A percentile compares a stretch with the other conserved stretches of the same genome.
Conservation (phyloP, 2,888 invertebrate species). For the Synergus japonicus region DNA sequence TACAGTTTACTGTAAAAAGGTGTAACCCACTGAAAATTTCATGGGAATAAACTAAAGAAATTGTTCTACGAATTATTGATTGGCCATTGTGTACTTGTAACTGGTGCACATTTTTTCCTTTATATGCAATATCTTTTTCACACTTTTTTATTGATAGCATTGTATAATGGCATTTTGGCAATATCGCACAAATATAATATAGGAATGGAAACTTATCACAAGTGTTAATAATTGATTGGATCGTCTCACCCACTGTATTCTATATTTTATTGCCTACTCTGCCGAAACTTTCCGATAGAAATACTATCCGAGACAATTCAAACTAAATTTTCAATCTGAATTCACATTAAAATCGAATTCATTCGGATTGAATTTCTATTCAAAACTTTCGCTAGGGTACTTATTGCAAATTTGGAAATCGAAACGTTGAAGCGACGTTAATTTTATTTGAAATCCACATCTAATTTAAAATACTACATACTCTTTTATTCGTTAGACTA, state of each 20-base stretch:
- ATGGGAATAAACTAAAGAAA: slow-evolving; percentile 48
- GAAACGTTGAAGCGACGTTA: not conserved
- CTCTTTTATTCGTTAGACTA: not conserved
- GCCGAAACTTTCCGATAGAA: not conserved
- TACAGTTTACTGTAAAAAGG: slow-evolving; percentile 20
- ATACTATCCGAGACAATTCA: too few species aligned
- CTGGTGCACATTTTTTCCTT: slow-evolving; percentile 66
- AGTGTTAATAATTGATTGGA: slow-evolving; percentile 30
- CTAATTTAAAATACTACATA: not conserved
- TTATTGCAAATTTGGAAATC: not conserved
- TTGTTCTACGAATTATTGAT: slow-evolving; percentile 50
- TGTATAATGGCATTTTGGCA: slow-evolving; percentile 69
- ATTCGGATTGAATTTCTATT: too few species aligned
- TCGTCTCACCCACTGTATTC: slow-evolving; percentile 22
- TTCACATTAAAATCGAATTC: too few species aligned
- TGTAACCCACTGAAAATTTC: slow-evolving; percentile 4
- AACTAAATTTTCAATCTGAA: too few species aligned
- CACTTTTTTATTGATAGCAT: slow-evolving; percentile 65
- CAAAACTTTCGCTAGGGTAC: too few species aligned
- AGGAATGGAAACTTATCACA: slow-evolving; percentile 51
- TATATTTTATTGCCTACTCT: not conserved
- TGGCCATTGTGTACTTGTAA: slow-evolving; percentile 54
- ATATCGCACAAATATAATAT: slow-evolving; percentile 71
- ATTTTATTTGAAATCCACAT: not conserved
- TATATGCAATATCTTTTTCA: slow-evolving; percentile 61